These are phyloP conservation scores for Holcopasites calliopsidis DNA, from an alignment of 1,140 invertebrate species.

Conservation along the genomic window DNA sequence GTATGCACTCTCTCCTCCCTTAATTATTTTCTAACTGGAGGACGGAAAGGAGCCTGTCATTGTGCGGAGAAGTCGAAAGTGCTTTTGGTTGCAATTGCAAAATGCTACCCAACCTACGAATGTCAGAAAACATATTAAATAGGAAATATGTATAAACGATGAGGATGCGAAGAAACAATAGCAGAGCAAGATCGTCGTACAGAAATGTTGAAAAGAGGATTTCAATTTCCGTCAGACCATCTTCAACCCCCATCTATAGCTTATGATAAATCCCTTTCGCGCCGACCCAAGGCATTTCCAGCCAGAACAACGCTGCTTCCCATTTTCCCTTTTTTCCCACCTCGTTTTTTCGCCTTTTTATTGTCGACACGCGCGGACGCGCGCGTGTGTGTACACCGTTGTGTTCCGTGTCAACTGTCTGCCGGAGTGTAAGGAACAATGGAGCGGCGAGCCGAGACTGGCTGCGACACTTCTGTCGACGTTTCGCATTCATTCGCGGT, in stretches of 20 bases:
- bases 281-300: conserved; percentile 38
- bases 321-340: neutral
- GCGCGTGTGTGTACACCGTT: conserved; percentile 24
- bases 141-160: no score
- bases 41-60: neutral
- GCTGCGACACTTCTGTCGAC: conserved; percentile 50
- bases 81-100: no score
- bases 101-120: no score
- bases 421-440: conserved; percentile 41
- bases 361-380: conserved; percentile 8
- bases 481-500: conserved; percentile 43
- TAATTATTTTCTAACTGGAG: neutral
- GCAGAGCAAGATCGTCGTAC: no score
- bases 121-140: no score
- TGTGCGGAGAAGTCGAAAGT: no score
- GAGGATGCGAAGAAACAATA: no score
- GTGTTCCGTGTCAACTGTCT: conserved; percentile 48
- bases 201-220: neutral
- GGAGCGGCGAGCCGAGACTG: conserved; percentile 45
- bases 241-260: neutral
- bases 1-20: no score
- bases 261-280: conserved; percentile 20
- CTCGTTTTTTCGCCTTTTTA: conserved; percentile 30
- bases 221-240: neutral
- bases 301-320: conserved; percentile 4